Evolutionary conservation across 2,113 vertebrate genomes (phyloP).

Genomic region (Narcine bancroftii): DNA sequence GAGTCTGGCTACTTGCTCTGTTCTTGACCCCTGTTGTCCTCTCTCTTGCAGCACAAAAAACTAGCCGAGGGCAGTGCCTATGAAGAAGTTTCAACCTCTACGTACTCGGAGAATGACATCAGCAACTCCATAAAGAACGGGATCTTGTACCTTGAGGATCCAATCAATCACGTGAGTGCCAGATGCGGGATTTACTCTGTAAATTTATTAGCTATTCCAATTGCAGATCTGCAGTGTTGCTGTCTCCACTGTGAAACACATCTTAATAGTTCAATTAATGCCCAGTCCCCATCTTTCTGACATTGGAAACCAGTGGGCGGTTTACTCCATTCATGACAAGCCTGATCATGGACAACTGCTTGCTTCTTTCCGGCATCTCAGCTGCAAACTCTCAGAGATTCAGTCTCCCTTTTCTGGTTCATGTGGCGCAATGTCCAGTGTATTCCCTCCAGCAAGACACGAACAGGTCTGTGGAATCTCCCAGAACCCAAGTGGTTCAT

Average conservation of each 20-base stretch:
- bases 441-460: too few relatives aligned
- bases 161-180: constrained; percentile 80
- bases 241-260: background rate
- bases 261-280: background rate
- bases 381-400: background rate
- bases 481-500: too few relatives aligned
- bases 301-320: background rate
- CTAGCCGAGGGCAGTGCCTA: constrained; percentile 93
- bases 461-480: too few relatives aligned
- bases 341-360: background rate
- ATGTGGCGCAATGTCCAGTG: background rate
- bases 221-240: background rate
- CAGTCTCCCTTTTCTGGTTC: background rate
- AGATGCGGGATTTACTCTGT: too few relatives aligned
- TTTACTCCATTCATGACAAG: background rate
- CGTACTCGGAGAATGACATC: constrained; percentile 93
- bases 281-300: background rate
- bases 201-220: background rate
- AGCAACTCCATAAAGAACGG: constrained; percentile 99
- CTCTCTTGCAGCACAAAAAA: constrained; percentile 81
- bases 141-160: constrained; percentile 91
- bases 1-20: background rate
- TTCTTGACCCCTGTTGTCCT: background rate
- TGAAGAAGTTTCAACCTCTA: constrained; percentile 80
- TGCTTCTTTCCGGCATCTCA: background rate